Evolutionary conservation across 1,140 invertebrate genomes (phyloP), one percentile per base, ranked within the genome.

Genomic region (Drosophila nigrodunni): DNA sequence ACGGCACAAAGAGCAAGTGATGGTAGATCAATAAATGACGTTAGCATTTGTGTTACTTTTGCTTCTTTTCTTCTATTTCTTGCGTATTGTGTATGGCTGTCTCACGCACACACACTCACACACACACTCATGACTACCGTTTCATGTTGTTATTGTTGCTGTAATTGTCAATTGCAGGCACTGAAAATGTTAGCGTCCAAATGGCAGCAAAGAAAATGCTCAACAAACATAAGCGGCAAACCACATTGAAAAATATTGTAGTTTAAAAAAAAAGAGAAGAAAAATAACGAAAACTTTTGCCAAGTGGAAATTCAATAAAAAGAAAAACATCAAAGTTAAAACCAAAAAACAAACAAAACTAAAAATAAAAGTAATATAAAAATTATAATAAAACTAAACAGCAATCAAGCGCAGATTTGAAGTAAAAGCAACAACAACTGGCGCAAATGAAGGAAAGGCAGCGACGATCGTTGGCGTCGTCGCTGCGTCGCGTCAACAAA

Each of bases 381-480:
- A 21, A 21, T 21, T 21, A 37, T 39, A 50, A 44, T 21, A 25
- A 62, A 61, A 13, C 59, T 49, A 61, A 60, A 59, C 43, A 67
- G 34, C 52, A 54, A 54, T 54, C 49, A 50, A 50, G n/a, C 9
- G 49, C 49, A 50, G 49, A 21, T 25, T 15, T 18, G 21, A 49
- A 52, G 30, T 52, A 44, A 35, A 9, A 54, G 54, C 61, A 73
- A 54, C 49, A 68, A 60, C 71, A 78, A 72, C 82, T 76, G 77
- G 50, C 78, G 66, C 77, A 83, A 88, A 88, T 88, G 83, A 72
- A 66, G 69, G 47, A 66, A 66, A 62, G 44, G 74, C 79, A 82
- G 79, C 79, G 77, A 60, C 77, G 80, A 83, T 88, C 83, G 62
- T 82, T 74, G 76, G 65, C 80, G 82, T 88, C 82, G 83, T 87